Base-by-base conservation (phyloP, 1,140 invertebrate species). In the Amyelois transitella region DNA sequence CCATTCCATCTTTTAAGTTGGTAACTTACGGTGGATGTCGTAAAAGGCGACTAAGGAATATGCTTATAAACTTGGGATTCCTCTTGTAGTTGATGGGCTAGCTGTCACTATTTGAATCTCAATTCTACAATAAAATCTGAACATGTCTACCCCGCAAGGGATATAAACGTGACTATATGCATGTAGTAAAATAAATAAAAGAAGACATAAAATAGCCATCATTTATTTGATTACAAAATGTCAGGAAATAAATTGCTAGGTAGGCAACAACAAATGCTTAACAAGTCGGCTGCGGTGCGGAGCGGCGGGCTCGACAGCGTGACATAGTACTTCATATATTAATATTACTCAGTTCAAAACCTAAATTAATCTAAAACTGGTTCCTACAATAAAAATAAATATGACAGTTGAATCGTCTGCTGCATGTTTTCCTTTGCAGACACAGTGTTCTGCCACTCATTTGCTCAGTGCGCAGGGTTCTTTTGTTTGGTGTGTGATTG, bases 161-260 rank as follows among this genome's bases (percentile, higher is more conserved):
- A n/a, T n/a, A n/a, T n/a, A n/a, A n/a, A n/a, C n/a, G n/a, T n/a
- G n/a, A n/a, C n/a, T n/a, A n/a, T n/a, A n/a, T n/a, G n/a, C 4
- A 38, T 51, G 21, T 25, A 24, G 21, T 18, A 52, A n/a, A n/a
- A 24, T 7, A 28, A 70, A 82, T 81, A 75, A 50, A 85, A 78
- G 81, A 64, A 68, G 24, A 58, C 6, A 60, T 62, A 74, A 80
- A 81, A 83, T 85, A 80, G 77, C 75, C 81, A 85, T 85, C 69
- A 79, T 86, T 86, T 86, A 86, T 83, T 83, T 76, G 82, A 86
- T 86, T 83, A 86, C 75, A 86, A 86, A 86, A 83, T 77, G 64
- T 81, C 79, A 81, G 70, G 77, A 82, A 85, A 82, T 81, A 80
- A 85, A 82, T 78, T 74, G 81, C 77, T 85, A 82, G 75, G 78